phyloP scores from a whole-genome alignment of 2,888 invertebrate species.

The Thymelicus sylvestris region DNA sequence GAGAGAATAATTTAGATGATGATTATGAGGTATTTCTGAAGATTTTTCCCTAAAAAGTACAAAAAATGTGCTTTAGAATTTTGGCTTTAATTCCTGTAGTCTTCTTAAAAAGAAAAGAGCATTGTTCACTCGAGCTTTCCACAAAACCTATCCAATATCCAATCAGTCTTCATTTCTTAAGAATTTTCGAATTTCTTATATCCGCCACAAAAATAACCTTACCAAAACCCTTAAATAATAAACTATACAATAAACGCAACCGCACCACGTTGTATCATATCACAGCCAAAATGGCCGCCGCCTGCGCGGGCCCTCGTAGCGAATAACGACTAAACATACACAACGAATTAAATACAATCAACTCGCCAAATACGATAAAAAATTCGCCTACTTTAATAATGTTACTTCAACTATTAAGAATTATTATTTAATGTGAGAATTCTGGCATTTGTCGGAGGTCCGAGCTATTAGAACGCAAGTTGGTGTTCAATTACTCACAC shows the following conservation, averaged over 20 bases:
- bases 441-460: too few species aligned
- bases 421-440: not conserved
- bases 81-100: too few species aligned
- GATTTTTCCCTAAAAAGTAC: too few species aligned
- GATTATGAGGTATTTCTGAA: too few species aligned
- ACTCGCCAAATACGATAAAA: conserved; percentile 4
- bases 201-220: conserved; percentile 13
- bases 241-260: conserved; percentile 40
- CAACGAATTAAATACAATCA: conserved; percentile 9
- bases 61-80: too few species aligned
- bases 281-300: conserved; percentile 76
- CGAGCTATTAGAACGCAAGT: too few species aligned
- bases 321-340: conserved; percentile 9
- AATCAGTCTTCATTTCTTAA: conserved; percentile 23
- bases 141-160: conserved; percentile 23
- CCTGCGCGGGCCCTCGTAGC: conserved; percentile 41
- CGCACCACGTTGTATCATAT: conserved; percentile 54
- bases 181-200: not conserved
- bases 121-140: not conserved
- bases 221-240: conserved; percentile 45
- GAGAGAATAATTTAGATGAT: too few species aligned
- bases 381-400: conserved; percentile 9
- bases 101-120: too few species aligned
- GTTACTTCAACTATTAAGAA: not conserved
- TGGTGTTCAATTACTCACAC: too few species aligned